A percentile compares a stretch with the other conserved stretches of the same genome.
Evolutionary conservation across 2,888 invertebrate genomes (phyloP).

Genomic region (Cerceris rybyensis): DNA sequence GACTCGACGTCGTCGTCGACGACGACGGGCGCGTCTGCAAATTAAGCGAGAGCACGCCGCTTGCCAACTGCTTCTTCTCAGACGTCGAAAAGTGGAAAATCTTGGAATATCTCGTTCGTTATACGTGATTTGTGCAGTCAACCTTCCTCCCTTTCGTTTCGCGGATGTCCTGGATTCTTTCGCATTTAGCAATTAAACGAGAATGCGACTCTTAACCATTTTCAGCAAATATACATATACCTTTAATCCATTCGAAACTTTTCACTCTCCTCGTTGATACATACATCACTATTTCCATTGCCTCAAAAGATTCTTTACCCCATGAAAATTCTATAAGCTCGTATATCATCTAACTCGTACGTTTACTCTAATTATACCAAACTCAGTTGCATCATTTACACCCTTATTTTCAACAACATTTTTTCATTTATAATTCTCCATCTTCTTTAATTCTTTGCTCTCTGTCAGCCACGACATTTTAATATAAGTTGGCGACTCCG

Average conservation of each 20-base stretch:
- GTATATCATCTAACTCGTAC: no score
- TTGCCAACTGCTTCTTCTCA: slow-evolving; percentile 45
- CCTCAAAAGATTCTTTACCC: no score
- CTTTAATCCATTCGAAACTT: slow-evolving; percentile 14
- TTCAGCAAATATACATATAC: slow-evolving; percentile 12
- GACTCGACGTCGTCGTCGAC: slow-evolving; percentile 6
- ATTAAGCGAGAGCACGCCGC: slow-evolving; percentile 48
- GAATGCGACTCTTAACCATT: slow-evolving; percentile 39
- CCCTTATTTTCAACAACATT: no score
- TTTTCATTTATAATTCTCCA: not conserved
- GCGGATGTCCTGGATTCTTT: slow-evolving; percentile 50
- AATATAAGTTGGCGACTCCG: no score
- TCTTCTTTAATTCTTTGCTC: no score
- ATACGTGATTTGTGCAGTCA: slow-evolving; percentile 49
- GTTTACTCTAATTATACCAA: no score
- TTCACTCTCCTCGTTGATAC: slow-evolving; percentile 1
- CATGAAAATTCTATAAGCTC: no score
- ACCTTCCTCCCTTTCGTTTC: slow-evolving; percentile 19
- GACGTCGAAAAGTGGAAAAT: slow-evolving; percentile 54
- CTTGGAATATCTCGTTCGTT: slow-evolving; percentile 58
- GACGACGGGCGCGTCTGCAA: slow-evolving; percentile 43
- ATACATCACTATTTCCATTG: not conserved
- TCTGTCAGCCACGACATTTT: no score
- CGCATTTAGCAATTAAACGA: slow-evolving; percentile 53
- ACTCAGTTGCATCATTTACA: no score